Base-by-base conservation (phyloP, 1,140 invertebrate species). In the Drosophila lacteicornis region DNA sequence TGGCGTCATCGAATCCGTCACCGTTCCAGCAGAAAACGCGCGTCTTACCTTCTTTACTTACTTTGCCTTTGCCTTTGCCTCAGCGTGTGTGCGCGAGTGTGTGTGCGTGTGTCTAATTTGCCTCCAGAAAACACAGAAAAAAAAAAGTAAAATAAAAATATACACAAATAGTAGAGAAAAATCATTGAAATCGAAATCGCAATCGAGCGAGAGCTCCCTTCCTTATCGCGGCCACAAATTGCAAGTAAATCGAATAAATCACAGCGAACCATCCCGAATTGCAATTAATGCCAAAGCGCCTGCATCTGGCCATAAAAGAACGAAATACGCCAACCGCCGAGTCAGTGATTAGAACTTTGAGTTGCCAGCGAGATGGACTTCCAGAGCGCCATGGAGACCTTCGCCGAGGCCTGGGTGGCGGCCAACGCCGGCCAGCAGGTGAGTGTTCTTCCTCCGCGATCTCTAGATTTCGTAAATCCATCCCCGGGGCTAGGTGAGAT, bases 361-460 rank as follows among this genome's bases (percentile, higher is more conserved):
- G 43, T 27, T 42, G 30, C 47, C 43, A 63, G 30, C 60, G 83
- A 70, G 49, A 98, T 98, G 97, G 97, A 98, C 96, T 98, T 98
- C 95, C 97, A 98, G 94, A 98, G 97, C 95, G 97, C 97, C 78
- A 98, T 98, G 97, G 97, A 99, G 94, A 98, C 97, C 76, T 98
- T 99, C 93, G 97, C 97, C 57, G 98, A 98, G 94, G 97, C 98
- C 76, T 99, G 98, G 98, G 97, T 98, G 82, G 97, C 97, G 65
- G 97, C 97, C 92, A 98, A 98, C 93, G 96, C 96, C 81, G 92
- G 94, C 74, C 93, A 94, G 80, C 95, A 96, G 95, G 95, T 96
- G 80, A 94, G 93, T 91, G 47, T 70, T 27, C 4, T 0, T 6
- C 75, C 22, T 22, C 50, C 17, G 5, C 7, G 33, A 55, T 40